Evolutionary conservation across 2,888 invertebrate species (phyloP), one percentile per base, ranked within the genome.

Genomic region (Drosophila siamana): DNA sequence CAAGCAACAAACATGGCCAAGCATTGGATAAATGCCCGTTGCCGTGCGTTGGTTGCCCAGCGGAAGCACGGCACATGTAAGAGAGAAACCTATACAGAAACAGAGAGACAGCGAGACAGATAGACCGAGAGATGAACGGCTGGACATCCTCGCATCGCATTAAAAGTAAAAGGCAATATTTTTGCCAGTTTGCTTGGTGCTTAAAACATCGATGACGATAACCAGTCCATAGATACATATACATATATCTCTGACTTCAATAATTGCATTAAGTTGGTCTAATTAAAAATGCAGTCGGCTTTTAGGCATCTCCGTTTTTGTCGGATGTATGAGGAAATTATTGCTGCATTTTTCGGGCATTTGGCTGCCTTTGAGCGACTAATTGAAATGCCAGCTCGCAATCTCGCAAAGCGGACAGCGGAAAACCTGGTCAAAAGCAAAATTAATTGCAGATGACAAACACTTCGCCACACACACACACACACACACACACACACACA

Each of bases 381-480:
- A 88, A 88, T 86, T 82, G 83, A 79, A 86, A 88, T 87, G 74
- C 48, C 68, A 69, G 9, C 33, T 41, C 38, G 30, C 54, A 46
- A 46, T 15, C 59, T 11, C 15, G 36, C 19, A 22, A 46, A 65
- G 57, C 66, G 78, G 69, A 51, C 85, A 70, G 80, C 86, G 81
- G 75, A 78, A 81, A 68, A 62, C 59, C 66, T 70, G 86, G 73
- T 75, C 83, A 87, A 83, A 87, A 76, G 83, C 36, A 69, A 78
- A 80, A 86, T 83, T 85, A 88, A 83, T 86, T 86, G 86, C 84
- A 83, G 72, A 69, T 80, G 88, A 86, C 84, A 80, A 83, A 78
- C 75, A 83, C 84, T 83, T 77, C 69, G 72, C 74, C 26, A 40
- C 16, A 24, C 44, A 11, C n/a, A 19, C 9, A n/a, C 62, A n/a